Base-by-base conservation (phyloP, 1,140 invertebrate species). In the Stenopsyche tienmushanensis region DNA sequence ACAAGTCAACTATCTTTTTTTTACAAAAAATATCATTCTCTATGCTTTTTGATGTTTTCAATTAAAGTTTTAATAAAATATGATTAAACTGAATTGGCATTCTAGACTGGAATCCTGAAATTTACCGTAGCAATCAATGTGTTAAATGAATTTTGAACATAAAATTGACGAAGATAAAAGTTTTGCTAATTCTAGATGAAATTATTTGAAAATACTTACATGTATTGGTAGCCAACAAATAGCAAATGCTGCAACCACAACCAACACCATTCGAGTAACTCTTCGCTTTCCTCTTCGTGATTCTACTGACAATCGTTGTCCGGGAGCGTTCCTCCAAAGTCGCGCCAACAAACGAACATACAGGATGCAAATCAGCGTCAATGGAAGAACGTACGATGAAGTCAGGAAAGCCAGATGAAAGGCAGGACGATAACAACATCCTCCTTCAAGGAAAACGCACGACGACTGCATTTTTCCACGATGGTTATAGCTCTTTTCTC, bases 201-300 rank as follows among this genome's bases (percentile, higher is more conserved):
- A 26, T 21, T 20, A 53, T 59, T 18, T 62, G 15, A n/a, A n/a
- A n/a, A n/a, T 76, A 73, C 84, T 84, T 67, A 93, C 88, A 83
- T 96, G 95, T 72, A 97, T 92, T 1, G 96, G 96, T 71, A 91
- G 89, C 96, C 96, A 98, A 78, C 95, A 97, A 24, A 96, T 81
- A 8, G 94, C 94, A 76, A 98, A 98, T 29, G 95, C 94, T 20
- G 93, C 87, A 0, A 97, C 93, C 15, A 98, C 94, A 20, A 96
- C 90, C 41, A 97, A 85, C 3, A 98, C 93, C 87, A 98, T 91
- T 64, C 92, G 83, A 0, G 95, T 98, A 0, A 97, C 96, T 64
- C 94, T 84, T 76, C 90, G 90, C 77, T 94, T 94, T 21, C 93
- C 92, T 70, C 92, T 84, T 47, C 92, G 81, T 69, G 82, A 83